phyloP scores from a whole-genome alignment of 2,888 invertebrate species.

The Zhuqinia jingwanae region DNA sequence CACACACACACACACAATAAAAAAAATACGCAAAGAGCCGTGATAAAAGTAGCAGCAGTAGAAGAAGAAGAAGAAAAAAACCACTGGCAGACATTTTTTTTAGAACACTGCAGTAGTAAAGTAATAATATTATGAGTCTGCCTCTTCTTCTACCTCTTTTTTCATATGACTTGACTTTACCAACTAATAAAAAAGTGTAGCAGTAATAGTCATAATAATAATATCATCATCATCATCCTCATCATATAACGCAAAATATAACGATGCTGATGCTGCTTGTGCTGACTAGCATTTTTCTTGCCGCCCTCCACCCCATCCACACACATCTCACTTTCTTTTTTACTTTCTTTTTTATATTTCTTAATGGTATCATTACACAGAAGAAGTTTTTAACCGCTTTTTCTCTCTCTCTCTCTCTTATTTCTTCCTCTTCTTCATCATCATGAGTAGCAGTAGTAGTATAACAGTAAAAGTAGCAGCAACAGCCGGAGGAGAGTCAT shows the following conservation, averaged over 20 bases:
- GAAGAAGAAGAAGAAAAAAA: too few relatives aligned
- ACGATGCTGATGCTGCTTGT: not conserved
- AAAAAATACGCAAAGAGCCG: too few relatives aligned
- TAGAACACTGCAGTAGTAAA: slow-evolving; percentile 40
- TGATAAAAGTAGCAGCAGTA: not conserved
- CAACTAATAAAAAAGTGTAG: slow-evolving; percentile 39
- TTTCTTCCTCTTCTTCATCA: not conserved
- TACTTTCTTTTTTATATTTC: slow-evolving; percentile 26
- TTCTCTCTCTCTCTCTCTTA: not conserved
- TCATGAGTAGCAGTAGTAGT: not conserved
- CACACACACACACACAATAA: not conserved
- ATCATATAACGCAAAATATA: slow-evolving; percentile 38
- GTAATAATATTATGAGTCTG: not conserved
- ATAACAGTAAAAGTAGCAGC: slow-evolving; percentile 10
- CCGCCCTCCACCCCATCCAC: slow-evolving; percentile 1
- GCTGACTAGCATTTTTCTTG: not conserved
- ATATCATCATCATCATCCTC: too few relatives aligned
- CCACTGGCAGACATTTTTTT: slow-evolving; percentile 15
- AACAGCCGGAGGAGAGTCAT: slow-evolving; percentile 2
- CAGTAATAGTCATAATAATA: slow-evolving; percentile 30
- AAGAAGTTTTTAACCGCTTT: slow-evolving; percentile 54
- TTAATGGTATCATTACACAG: slow-evolving; percentile 64
- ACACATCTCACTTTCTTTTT: not conserved
- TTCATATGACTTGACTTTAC: not conserved
- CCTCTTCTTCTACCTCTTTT: not conserved